These are phyloP conservation scores for Embiotoca jacksoni DNA, from an alignment of 2,113 vertebrate species.

Conservation along the genomic window DNA sequence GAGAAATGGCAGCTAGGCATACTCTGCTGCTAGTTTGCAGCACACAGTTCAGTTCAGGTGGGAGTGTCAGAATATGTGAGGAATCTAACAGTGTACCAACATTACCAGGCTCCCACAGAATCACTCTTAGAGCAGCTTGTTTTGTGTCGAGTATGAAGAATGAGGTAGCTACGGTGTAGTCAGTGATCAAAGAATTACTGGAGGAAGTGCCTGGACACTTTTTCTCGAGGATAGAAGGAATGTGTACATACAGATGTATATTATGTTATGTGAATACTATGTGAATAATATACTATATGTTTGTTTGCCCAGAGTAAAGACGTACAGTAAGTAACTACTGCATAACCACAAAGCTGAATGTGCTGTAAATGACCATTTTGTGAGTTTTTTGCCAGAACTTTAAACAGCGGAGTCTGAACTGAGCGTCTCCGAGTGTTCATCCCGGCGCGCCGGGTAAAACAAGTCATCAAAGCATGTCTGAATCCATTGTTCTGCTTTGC, in stretches of 20 bases:
- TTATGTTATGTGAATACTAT: slow-evolving; percentile 85
- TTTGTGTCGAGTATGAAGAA: slow-evolving; percentile 38
- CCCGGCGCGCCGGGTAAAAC: slow-evolving; percentile 26
- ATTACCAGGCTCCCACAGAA: slow-evolving; percentile 33
- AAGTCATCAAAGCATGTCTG: slow-evolving; percentile 41
- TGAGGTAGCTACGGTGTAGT: slow-evolving; percentile 43
- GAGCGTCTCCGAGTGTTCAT: slow-evolving; percentile 11
- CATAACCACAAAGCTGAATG: slow-evolving; percentile 82
- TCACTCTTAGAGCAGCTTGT: slow-evolving; percentile 44
- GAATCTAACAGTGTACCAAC: slow-evolving; percentile 24
- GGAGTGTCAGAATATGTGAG: slow-evolving; percentile 35
- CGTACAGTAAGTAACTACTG: slow-evolving; percentile 76
- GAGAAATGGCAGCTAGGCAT: slow-evolving; percentile 45
- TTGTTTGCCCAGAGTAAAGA: slow-evolving; percentile 82
- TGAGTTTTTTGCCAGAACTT: slow-evolving; percentile 64
- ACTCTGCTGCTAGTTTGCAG: slow-evolving; percentile 36
- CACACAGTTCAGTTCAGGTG: slow-evolving; percentile 32
- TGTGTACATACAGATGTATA: slow-evolving; percentile 86
- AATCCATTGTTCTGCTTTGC: slow-evolving; percentile 49
- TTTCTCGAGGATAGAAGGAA: slow-evolving; percentile 63
- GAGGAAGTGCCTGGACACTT: slow-evolving; percentile 83
- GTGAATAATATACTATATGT: slow-evolving; percentile 85
- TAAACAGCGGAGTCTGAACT: slow-evolving; percentile 33
- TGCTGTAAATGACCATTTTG: slow-evolving; percentile 80
- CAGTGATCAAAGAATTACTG: slow-evolving; percentile 51